Base-by-base conservation (phyloP, 2,797 vertebrate genomes). In the Hypotaenidia okinawae region DNA sequence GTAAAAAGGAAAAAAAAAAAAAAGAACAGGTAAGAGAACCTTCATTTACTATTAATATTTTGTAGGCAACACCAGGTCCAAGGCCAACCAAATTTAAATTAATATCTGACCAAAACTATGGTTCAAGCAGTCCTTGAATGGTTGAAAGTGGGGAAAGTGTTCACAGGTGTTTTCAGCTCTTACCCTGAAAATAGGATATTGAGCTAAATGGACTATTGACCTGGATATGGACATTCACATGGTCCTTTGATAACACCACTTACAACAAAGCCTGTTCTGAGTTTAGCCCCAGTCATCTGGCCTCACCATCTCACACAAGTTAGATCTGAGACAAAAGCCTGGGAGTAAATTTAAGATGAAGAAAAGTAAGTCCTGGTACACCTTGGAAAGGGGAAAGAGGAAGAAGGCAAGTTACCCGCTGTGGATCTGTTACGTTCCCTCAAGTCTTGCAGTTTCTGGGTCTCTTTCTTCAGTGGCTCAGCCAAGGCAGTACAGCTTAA, bases 391-490 rank as follows among this genome's bases (percentile, higher is more conserved):
- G 21, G 14, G 23, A 84, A 78, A 78, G 68, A 69, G 8, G 12
- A 76, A 70, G 19, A 89, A 89, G 47, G 18, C 30, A 75, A 76
- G 63, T 96, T 87, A 99, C 99, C 97, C 51, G 93, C 70, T 83
- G 94, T 81, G 5, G 92, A 89, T 58, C 62, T 96, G 55, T 83
- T 41, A 82, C 86, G 91, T 16, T 98, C 97, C 73, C 96, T 98
- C 97, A 99, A 97, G 95, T 99, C 98, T 93, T 96, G 96, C 73
- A 99, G 97, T 92, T 99, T 99, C 81, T 97, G 91, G 0, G 89
- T 96, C 95, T 99, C 99, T 95, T 99, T 99, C 96, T 99, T 98
- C 93, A 99, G 95, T 2, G 99, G 98, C 54, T 98, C 98, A 33
- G 98, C 98, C 84, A 99, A 97, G 90, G 99, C 99, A 62, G 96